These are phyloP conservation scores for Drosophila robusta DNA, from an alignment of 2,888 invertebrate species.

Conservation along the genomic window DNA sequence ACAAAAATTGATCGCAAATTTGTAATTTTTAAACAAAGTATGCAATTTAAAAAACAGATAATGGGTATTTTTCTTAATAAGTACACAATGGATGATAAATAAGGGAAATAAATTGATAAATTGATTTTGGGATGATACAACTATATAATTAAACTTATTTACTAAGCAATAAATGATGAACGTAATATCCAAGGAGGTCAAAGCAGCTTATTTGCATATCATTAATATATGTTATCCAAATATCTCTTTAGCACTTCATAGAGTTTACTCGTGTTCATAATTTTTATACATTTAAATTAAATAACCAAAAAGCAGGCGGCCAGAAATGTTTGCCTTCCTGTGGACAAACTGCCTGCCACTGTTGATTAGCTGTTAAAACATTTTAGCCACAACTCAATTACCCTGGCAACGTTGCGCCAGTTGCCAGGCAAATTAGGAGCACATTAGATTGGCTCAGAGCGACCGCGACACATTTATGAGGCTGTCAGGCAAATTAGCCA, in stretches of 20 bases:
- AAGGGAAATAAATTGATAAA: too few relatives aligned
- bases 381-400: slow-evolving; percentile 48
- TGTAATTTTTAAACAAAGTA: too few relatives aligned
- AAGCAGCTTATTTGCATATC: neutral
- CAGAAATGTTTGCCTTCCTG: neutral
- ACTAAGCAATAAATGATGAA: too few relatives aligned
- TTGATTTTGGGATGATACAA: neutral
- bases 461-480: slow-evolving; percentile 58
- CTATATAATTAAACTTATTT: too few relatives aligned
- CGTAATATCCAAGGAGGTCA: neutral
- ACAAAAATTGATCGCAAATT: too few relatives aligned
- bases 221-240: neutral
- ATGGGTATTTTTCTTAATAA: too few relatives aligned
- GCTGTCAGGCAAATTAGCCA: slow-evolving; percentile 63
- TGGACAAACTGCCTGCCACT: slow-evolving; percentile 33
- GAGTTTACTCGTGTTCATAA: neutral
- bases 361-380: slow-evolving; percentile 67
- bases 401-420: slow-evolving; percentile 6
- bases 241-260: neutral
- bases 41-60: too few relatives aligned
- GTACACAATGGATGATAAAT: too few relatives aligned
- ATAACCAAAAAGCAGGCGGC: neutral
- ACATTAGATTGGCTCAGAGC: slow-evolving; percentile 32
- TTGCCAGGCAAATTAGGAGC: slow-evolving; percentile 29
- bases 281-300: neutral